Base-by-base conservation (phyloP, 1,140 invertebrate species). In the Drosophila takahashii region DNA sequence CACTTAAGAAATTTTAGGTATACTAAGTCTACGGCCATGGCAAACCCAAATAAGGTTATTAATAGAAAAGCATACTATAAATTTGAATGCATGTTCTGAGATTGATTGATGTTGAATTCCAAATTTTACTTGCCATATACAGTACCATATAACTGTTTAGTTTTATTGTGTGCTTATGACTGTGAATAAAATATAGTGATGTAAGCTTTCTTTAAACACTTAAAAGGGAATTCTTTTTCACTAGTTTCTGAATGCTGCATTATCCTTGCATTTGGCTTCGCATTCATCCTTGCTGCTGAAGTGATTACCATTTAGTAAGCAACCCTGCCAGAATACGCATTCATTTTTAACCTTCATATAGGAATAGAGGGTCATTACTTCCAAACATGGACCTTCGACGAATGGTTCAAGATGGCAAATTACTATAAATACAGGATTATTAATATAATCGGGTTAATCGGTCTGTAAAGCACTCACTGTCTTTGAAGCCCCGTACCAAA, bases 291-390 rank as follows among this genome's bases (percentile, higher is more conserved):
- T 50, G 27, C 6, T 50, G 9, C 4, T 32, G 10, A 50, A 50
- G 0, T 50, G 27, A 50, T 50, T 50, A 1, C 47, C 27, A 50
- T 32, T 11, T 13, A 16, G 47, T 4, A 13, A 4, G 48, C 48
- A 51, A 15, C 48, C 48, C 10, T 51, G 48, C 48, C 48, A 51
- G 15, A 34, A 51, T 1, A 51, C 29, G 29, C 48, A 51, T 1
- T 51, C 29, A 13, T 51, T 51, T 11, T 4, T 10, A 4, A 11
- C 5, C 3, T 10, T 9, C 0, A 34, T 9, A 16, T 51, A 51
- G 15, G 48, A 51, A 18, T 51, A 51, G 0, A 51, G 9, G 15
- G 15, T 34, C 9, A 10, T 18, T 8, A 51, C 1, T 51, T 51
- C 48, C 15, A 16, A 3, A 11, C 48, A 51, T 6, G 48, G 8